Evolutionary conservation across 2,888 invertebrate genomes (phyloP), one percentile per base, ranked within the genome.

Genomic region (Antheraea yamamai): DNA sequence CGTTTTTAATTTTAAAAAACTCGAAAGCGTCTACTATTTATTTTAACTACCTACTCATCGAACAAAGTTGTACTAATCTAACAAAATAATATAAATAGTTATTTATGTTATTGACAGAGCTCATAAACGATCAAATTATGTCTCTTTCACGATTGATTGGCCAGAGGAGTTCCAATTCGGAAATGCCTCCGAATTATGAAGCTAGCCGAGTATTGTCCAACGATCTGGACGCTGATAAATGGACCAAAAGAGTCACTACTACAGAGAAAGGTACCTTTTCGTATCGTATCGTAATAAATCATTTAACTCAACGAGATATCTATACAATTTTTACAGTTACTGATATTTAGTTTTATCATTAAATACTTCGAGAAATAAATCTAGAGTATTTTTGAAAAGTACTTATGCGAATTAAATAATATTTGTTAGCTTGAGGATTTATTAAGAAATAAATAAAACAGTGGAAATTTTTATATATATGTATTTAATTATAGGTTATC

Each of bases 181-280:
- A 68, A 20, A 73, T 77, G 12, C 75, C 78, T 30, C 73, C 78
- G 4, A 74, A 76, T 18, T 74, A 75, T 26, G n/a, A 75, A 0
- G 39, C 82, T 6, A 77, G 79, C 7, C 73, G 80, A 0, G 80
- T 84, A 0, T 80, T 85, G 16, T 87, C 89, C 2, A 88, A 86
- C 75, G 81, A 87, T 73, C 77, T 89, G 26, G 83, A 88, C 39
- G 86, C 88, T 4, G 81, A 82, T 6, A 88, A 88, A 61, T 91
- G 92, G 91, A 86, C 91, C 35, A 87, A 84, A 74, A 82, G 82
- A 66, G 83, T 81, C 73, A 79, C 84, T 4, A 80, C 79, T 16
- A 76, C 78, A 4, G 81, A 85, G 4, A 85, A 82, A 80, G 82
- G 35, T 70, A 39, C 18, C 4, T 47, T 12, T 47, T 3, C 66